A percentile compares a stretch with the other conserved stretches of the same genome.
These are phyloP conservation scores for Drosophila mayaguana DNA, from an alignment of 2,888 invertebrate genomes.

Conservation along the genomic window DNA sequence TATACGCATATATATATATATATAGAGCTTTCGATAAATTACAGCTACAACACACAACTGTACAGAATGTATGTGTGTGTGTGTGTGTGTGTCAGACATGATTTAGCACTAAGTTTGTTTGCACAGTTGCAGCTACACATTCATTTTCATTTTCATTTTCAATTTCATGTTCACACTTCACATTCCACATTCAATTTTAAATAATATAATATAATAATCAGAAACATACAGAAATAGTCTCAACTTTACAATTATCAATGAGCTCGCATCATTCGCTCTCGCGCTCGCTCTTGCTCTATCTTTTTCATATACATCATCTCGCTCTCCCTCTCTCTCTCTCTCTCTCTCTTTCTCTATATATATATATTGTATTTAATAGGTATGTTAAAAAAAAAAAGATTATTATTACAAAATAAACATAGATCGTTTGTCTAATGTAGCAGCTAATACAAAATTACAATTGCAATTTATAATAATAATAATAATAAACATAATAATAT, in stretches of 20 bases:
- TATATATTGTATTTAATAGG: constrained; percentile 1
- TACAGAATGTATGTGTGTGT: not conserved
- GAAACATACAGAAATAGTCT: constrained; percentile 48
- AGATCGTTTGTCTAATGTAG: constrained; percentile 37
- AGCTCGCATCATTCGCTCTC: constrained; percentile 19
- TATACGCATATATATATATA: constrained; percentile 6
- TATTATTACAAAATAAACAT: constrained; percentile 28
- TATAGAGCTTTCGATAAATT: constrained; percentile 4
- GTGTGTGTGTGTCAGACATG: constrained; percentile 7
- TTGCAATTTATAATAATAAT: constrained; percentile 39
- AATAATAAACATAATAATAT: not conserved
- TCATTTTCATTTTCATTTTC: constrained; percentile 13
- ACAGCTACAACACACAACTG: constrained; percentile 23
- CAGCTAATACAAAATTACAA: constrained; percentile 59
- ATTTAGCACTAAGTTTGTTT: constrained; percentile 16
- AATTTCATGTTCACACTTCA: not conserved
- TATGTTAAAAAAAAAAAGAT: constrained; percentile 27
- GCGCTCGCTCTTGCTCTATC: constrained; percentile 1
- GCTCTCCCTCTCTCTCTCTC: not conserved
- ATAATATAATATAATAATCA: constrained; percentile 32
- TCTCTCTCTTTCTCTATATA: not conserved
- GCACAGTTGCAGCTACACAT: constrained; percentile 23
- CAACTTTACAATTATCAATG: constrained; percentile 52
- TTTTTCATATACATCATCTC: constrained; percentile 21
- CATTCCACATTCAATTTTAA: constrained; percentile 43